These are phyloP conservation scores for Phasianus colchicus DNA, from an alignment of 2,113 vertebrate genomes.

Conservation along the genomic window DNA sequence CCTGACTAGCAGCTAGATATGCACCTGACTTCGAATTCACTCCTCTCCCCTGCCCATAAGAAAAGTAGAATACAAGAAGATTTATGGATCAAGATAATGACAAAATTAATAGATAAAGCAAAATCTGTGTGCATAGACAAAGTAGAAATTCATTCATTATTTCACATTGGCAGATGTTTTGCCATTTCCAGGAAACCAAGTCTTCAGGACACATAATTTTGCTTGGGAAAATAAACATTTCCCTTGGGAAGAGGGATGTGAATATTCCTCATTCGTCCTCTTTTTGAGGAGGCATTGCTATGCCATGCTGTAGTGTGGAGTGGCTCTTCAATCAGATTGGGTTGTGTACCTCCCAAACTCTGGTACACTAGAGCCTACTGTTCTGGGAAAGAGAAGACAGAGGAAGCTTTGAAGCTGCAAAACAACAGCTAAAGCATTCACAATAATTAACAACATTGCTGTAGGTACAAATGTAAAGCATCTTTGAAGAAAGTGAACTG, in stretches of 20 bases:
- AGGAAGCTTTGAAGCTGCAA: not conserved
- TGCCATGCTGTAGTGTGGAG: too few species aligned
- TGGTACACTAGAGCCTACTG: not conserved
- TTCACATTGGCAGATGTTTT: not conserved
- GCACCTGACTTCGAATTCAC: fast-evolving
- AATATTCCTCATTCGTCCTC: not conserved
- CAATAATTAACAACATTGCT: not conserved
- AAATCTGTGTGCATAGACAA: not conserved
- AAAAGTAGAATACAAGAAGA: not conserved
- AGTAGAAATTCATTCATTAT: not conserved
- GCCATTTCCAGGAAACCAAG: not conserved
- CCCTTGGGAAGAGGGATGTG: too few species aligned
- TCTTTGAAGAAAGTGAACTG: not conserved
- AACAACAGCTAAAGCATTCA: not conserved
- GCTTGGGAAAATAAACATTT: not conserved
- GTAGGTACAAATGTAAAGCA: not conserved
- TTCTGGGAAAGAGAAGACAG: not conserved
- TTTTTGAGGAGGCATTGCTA: not conserved
- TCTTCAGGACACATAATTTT: not conserved
- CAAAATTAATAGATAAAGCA: not conserved
- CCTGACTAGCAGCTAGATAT: fast-evolving
- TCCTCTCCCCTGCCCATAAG: not conserved
- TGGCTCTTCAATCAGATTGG: too few species aligned
- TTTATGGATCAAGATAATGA: not conserved
- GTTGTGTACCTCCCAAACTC: not conserved